These are phyloP conservation scores for Setipinna tenuifilis DNA, from an alignment of 2,797 vertebrate species.

Conservation along the genomic window DNA sequence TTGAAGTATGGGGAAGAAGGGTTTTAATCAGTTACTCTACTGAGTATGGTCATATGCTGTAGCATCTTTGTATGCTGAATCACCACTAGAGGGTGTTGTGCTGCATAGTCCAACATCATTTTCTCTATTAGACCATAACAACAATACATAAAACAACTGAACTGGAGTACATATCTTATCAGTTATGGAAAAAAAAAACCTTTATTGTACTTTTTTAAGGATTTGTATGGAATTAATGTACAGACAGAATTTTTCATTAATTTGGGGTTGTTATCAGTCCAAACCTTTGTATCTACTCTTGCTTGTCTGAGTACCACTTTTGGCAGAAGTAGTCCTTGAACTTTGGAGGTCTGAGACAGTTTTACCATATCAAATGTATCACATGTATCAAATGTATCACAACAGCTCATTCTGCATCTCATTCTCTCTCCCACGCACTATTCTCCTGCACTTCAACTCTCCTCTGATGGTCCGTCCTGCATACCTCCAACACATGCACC, in stretches of 20 bases:
- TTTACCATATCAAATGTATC: neutral
- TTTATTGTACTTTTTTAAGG: neutral
- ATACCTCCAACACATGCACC: neutral
- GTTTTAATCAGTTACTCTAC: neutral
- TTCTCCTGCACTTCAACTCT: neutral
- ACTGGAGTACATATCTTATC: neutral
- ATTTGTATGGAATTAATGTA: neutral
- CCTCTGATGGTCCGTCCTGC: conserved; percentile 27
- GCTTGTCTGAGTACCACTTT: neutral
- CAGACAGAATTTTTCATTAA: neutral
- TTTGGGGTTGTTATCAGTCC: no score
- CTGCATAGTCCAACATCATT: neutral
- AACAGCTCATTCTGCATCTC: neutral
- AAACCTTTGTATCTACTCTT: neutral
- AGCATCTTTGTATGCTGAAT: neutral
- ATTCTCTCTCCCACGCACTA: neutral
- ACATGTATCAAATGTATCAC: conserved; percentile 5
- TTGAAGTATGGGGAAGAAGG: neutral
- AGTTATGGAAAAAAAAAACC: neutral
- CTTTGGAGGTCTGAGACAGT: neutral
- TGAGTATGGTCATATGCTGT: neutral
- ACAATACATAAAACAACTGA: neutral
- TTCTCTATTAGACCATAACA: neutral
- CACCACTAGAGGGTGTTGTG: conserved; percentile 10
- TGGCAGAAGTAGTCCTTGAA: neutral